Conservation (phyloP, 2,888 invertebrate genomes). For the Halocaridina rubra region DNA sequence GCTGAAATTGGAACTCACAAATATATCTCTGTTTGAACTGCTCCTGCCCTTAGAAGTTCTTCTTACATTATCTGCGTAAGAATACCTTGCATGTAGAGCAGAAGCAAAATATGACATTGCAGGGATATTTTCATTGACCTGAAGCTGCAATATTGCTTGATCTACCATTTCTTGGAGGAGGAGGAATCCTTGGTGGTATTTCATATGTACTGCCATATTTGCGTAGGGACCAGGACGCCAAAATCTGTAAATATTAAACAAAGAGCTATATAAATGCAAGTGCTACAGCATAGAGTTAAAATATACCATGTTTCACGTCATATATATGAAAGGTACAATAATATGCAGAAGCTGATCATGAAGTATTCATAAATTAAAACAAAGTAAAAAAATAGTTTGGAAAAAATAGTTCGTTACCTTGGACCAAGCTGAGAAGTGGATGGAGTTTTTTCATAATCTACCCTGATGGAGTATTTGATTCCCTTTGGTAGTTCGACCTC, state of each 20-base stretch:
- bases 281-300: no score
- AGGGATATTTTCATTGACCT: neutral
- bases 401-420: no score
- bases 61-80: no score
- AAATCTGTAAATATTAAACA: constrained; percentile 30
- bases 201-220: constrained; percentile 43
- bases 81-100: no score
- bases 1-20: no score
- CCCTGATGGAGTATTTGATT: constrained; percentile 31
- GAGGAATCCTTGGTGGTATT: constrained; percentile 58
- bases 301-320: no score
- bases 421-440: constrained; percentile 25
- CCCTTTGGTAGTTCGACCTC: neutral
- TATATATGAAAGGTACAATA: no score
- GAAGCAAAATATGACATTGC: neutral
- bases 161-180: constrained; percentile 59
- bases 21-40: neutral
- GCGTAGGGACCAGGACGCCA: constrained; percentile 60
- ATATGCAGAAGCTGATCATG: no score
- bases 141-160: constrained; percentile 37
- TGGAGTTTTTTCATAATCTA: constrained; percentile 39
- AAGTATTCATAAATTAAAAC: no score
- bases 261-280: no score
- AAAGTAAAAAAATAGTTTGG: no score
- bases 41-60: neutral